A percentile compares a stretch with the other conserved stretches of the same genome.
Evolutionary conservation across 2,797 vertebrate species (phyloP).

Genomic region (Simalia tracyae): DNA sequence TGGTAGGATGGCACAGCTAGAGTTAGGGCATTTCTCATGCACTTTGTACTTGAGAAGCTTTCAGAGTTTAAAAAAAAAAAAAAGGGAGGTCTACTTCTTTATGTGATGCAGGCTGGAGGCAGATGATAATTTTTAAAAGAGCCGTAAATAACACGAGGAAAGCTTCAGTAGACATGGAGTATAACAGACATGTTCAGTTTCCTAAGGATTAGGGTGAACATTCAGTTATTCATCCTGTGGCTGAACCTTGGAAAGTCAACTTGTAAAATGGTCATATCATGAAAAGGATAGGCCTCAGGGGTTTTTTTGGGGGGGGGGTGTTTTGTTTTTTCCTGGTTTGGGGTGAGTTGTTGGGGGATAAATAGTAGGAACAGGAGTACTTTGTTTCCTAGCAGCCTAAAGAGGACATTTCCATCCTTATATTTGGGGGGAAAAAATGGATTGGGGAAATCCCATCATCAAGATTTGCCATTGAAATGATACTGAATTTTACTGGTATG

Average conservation of each 20-base stretch:
- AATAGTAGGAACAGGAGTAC: background rate
- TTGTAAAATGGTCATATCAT: background rate
- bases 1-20: background rate
- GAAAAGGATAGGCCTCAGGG: background rate
- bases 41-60: background rate
- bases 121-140: background rate
- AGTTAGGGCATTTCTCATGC: slow-evolving; percentile 13
- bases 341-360: background rate
- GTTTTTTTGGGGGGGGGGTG: background rate
- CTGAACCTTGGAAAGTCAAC: background rate
- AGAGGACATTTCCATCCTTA: background rate
- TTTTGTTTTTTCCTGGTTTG: background rate
- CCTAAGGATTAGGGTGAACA: background rate
- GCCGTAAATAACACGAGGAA: background rate
- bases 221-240: background rate
- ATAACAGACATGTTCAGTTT: background rate
- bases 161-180: background rate
- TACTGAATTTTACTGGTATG: background rate
- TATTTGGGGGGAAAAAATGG: background rate
- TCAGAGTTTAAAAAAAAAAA: background rate
- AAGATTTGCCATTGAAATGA: background rate
- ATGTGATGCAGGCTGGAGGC: background rate
- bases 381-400: background rate
- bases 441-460: background rate
- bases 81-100: background rate